Percentiles rank a stretch among this genome's conserved stretches.
These are phyloP conservation scores for Sebastiscus albofasciatus DNA, from an alignment of 2,797 vertebrate species.

Conservation along the genomic window DNA sequence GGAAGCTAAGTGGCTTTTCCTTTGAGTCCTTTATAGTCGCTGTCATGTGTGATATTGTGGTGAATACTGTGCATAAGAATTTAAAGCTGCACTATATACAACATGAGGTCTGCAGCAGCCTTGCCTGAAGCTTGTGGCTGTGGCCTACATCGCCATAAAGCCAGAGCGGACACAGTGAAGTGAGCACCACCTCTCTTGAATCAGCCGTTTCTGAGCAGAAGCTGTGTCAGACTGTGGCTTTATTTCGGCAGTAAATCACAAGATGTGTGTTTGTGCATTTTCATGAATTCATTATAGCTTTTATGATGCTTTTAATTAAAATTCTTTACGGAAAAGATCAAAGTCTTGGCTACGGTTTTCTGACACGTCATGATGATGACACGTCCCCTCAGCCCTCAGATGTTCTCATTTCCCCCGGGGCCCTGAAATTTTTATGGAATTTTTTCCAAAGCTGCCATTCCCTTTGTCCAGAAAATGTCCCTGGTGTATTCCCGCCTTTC, in stretches of 20 bases:
- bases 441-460: background rate
- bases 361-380: background rate
- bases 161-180: background rate
- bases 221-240: background rate
- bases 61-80: background rate
- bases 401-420: background rate
- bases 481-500: background rate
- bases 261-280: constrained; percentile 6
- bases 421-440: background rate
- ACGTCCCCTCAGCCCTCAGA: background rate
- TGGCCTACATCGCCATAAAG: background rate
- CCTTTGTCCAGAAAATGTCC: background rate
- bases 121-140: constrained; percentile 9
- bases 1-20: no score
- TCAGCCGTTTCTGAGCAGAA: background rate
- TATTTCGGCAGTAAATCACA: constrained; percentile 3
- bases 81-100: background rate
- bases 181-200: background rate
- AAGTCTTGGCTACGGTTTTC: background rate
- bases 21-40: background rate
- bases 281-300: background rate
- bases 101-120: background rate
- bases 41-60: background rate
- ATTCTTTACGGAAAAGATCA: background rate
- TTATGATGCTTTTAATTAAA: constrained; percentile 6